Evolutionary conservation across 2,797 vertebrate genomes (phyloP), one percentile per base, ranked within the genome.

Genomic region (Muscicapa striata): DNA sequence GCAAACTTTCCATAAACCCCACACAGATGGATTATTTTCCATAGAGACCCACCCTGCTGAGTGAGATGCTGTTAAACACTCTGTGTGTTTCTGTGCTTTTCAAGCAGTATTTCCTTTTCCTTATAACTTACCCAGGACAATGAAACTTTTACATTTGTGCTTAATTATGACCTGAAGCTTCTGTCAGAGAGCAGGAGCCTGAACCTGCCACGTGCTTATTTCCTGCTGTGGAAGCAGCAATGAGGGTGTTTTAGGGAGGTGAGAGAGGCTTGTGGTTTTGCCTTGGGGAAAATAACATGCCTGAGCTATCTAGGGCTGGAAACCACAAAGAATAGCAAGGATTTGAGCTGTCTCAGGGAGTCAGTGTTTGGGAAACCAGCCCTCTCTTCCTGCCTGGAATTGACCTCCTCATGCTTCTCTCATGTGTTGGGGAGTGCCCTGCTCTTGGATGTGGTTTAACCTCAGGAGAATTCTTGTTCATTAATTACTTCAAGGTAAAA

Each of bases 401-500:
- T 89, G 67, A 94, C 79, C 72, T 87, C 78, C 49, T 34, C 32
- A 0, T 5, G 40, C 19, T 75, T 51, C 66, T 69, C n/a, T 70
- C 2, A 0, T 40, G 58, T 15, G 16, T 15, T 0, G 4, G 6
- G 13, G 12, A 40, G 40, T 6, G 40, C 40, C 40, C 14, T 3
- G 20, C 46, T 61, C 63, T 68, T 64, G 1, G 1, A 64, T 54
- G 49, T 61, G 89, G 61, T 87, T 89, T 82, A 49, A 51, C 67
- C 72, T 77, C 84, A 18, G 4, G 72, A 51, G 55, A n/a, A 9
- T 76, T 91, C 70, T 81, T 58, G 67, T 26, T 91, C 67, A 29
- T 87, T 73, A 78, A 66, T 83, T 83, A 45, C 79, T 80, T 36
- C 48, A 30, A 67, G n/a, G 64, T 69, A 36, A 84, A 87, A 72